Percentiles rank a stretch among this genome's conserved stretches.
Evolutionary conservation across 1,140 invertebrate genomes (phyloP).

Genomic region (Trichomalopsis sarcophagae): DNA sequence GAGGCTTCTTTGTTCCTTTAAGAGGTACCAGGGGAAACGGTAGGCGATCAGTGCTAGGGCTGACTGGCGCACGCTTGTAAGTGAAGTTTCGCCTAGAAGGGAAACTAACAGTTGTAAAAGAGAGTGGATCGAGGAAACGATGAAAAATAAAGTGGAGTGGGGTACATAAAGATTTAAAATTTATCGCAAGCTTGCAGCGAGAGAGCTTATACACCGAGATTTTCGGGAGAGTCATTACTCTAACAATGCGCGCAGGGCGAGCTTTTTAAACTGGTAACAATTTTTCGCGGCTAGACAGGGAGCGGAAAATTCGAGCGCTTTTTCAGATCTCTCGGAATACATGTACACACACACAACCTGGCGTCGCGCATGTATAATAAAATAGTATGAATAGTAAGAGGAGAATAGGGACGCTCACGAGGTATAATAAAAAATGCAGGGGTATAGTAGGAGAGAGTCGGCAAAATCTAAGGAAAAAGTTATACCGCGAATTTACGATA

Average conservation of each 20-base stretch:
- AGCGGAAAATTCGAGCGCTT: neutral
- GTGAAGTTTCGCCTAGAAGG: conserved; percentile 52
- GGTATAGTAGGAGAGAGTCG: neutral
- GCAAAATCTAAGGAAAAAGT: conserved; percentile 26
- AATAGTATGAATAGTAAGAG: neutral
- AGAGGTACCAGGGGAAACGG: conserved; percentile 44
- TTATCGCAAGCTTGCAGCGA: neutral
- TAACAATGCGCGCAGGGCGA: neutral
- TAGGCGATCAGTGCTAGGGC: conserved; percentile 31
- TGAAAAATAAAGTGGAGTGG: conserved; percentile 5
- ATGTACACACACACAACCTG: neutral
- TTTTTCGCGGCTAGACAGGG: neutral
- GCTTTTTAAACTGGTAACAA: neutral
- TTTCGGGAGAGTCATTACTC: neutral
- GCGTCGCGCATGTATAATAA: neutral
- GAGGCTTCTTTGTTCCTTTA: conserved; percentile 52
- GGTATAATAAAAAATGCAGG: conserved; percentile 17
- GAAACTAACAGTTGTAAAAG: conserved; percentile 57
- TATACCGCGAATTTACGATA: conserved; percentile 41
- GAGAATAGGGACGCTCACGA: neutral
- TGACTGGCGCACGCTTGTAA: conserved; percentile 33
- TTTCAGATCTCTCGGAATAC: neutral
- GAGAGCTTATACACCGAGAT: neutral
- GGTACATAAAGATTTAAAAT: neutral
- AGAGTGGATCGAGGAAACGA: conserved; percentile 24